Evolutionary conservation across 2,113 vertebrate species (phyloP).

Genomic region (Rafetus swinhoei): DNA sequence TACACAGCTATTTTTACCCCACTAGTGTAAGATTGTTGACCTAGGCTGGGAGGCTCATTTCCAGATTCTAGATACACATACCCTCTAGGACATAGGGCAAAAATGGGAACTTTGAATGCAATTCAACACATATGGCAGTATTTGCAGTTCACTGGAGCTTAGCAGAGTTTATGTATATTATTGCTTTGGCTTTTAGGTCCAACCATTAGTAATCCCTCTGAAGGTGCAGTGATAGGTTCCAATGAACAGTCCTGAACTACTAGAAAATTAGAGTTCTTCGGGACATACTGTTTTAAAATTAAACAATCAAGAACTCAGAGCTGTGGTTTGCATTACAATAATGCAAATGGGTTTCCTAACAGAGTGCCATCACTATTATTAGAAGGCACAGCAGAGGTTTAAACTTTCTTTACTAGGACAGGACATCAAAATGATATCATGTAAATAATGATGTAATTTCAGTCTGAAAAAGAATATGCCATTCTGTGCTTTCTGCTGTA

Average conservation of each 20-base stretch:
- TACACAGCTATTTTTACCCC: not conserved
- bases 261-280: not conserved
- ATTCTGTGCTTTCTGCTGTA: not conserved
- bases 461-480: not conserved
- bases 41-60: not conserved
- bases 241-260: not conserved
- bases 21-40: not conserved
- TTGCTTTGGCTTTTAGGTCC: not conserved
- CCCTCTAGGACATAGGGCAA: not conserved
- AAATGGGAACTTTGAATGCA: not conserved
- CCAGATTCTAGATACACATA: not conserved
- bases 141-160: not conserved
- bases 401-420: not conserved
- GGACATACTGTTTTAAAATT: not conserved
- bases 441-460: not conserved
- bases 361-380: not conserved
- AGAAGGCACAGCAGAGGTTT: not conserved
- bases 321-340: not conserved
- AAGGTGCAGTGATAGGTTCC: not conserved
- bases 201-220: not conserved
- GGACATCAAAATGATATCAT: not conserved
- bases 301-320: not conserved
- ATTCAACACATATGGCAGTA: accelerated
- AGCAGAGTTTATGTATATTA: not conserved
- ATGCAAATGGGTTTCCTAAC: not conserved